Evolutionary conservation across 2,888 invertebrate genomes (phyloP), one percentile per base, ranked within the genome.

Genomic region (Drosophila bunnanda): DNA sequence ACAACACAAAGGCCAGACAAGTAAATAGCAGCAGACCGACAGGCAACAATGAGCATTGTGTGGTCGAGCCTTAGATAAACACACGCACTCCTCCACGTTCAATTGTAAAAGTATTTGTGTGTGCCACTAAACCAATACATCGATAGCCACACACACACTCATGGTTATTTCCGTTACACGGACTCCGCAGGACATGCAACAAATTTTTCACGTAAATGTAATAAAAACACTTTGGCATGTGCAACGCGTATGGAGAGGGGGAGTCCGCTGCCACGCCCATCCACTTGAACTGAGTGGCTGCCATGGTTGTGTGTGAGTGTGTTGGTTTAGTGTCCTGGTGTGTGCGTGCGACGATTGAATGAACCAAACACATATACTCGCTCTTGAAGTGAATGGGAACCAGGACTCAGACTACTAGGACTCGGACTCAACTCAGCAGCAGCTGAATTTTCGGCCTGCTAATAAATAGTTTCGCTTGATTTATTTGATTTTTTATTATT

Each of bases 171-270:
- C 88, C 88, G 74, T 69, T 79, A 78, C 79, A 86, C 56, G 55
- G 65, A 72, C 74, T 78, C 70, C 66, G 76, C 67, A 75, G 75
- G 80, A 83, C 87, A 86, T 82, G 90, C 90, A 88, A 89, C 91
- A 85, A 88, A 88, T 89, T 90, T 85, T 90, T 85, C 90, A 90
- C 88, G 90, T 90, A 90, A 90, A 90, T 91, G 91, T 88, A 90
- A 90, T 90, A 90, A 90, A 90, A 90, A 82, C 88, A 87, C 80
- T 78, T 83, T 74, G 78, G 69, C 78, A 75, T 74, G 71, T 72
- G 66, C 66, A 71, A 28, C 56, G 48, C 38, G 32, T 53, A 38
- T 32, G 12, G 34, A 60, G 20, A 30, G 32, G 12, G 44, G 38
- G 9, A 10, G 10, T 13, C 15, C 15, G 41, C 54, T 34, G 66